Evolutionary conservation across 2,797 vertebrate genomes (phyloP), one percentile per base, ranked within the genome.

Genomic region (Toxotes lorentzi): DNA sequence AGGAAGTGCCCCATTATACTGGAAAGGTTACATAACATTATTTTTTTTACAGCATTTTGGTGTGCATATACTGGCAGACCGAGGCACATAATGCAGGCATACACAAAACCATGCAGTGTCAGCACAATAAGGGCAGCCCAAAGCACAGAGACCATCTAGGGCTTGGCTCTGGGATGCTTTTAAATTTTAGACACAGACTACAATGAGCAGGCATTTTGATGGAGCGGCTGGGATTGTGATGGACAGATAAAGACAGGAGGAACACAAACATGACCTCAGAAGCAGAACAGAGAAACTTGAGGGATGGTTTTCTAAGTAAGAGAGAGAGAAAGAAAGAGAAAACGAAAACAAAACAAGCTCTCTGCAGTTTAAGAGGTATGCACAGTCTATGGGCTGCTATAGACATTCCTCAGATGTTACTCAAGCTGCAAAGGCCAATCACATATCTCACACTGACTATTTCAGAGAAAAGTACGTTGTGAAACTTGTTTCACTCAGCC

Each of bases 1-100:
- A 91, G 89, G 88, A 94, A 91, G 56, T 64, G 74, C 19, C 63
- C 74, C 81, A 84, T 87, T 91, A 89, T 56, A 30, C 71, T 72
- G 56, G 48, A 57, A 4, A 43, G 47, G 41, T 92, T 90, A 85
- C 58, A 35, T 88, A 92, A 93, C 68, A 5, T 23, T 23, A 34
- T 73, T 70, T 53, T 70, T 53, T 68, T 67, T n/a, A 65, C 27
- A 8, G 56, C 74, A 63, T 86, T 78, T 79, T 64, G 23, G 43
- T 68, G 68, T 68, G 75, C 70, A 76, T 27, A 57, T 16, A 62
- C 47, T 7, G 35, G 48, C 56, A 79, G 53, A 60, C 27, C 23
- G 38, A 54, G 19, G 21, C 34, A 30, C 47, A 32, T 51, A 70
- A 86, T 32, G 35, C 66, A 62, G 19, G 23, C 68, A 66, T 58